Percentiles rank a stretch among this genome's conserved stretches.
Conservation (phyloP, 2,888 invertebrate genomes). For the Eupithecia vulgata region DNA sequence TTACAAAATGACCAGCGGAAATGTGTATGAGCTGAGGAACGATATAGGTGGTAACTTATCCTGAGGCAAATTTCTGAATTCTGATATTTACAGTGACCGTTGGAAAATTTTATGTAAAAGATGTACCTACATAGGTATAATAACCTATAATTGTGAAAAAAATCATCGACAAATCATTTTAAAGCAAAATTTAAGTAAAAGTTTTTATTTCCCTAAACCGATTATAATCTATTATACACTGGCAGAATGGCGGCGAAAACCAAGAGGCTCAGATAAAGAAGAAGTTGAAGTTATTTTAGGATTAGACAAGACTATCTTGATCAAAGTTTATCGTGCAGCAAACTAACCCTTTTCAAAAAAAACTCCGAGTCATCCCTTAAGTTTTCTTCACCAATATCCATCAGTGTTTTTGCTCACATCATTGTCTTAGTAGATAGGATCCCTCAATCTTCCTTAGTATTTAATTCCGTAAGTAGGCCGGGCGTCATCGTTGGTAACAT, state of each 20-base stretch:
- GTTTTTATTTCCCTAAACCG: too few relatives aligned
- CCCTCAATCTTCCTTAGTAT: constrained; percentile 81
- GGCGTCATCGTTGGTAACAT: constrained; percentile 73
- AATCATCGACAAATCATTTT: too few relatives aligned
- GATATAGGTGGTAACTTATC: constrained; percentile 4
- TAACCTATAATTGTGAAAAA: too few relatives aligned
- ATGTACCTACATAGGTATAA: too few relatives aligned
- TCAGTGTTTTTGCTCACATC: constrained; percentile 78
- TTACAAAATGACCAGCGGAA: neutral
- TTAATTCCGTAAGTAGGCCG: constrained; percentile 81
- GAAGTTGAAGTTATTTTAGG: too few relatives aligned
- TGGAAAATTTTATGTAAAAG: too few relatives aligned
- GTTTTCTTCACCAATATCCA: constrained; percentile 65
- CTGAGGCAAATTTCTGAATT: constrained; percentile 9
- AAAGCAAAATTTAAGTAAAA: too few relatives aligned
- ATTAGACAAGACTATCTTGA: too few relatives aligned
- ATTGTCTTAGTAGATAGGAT: constrained; percentile 78
- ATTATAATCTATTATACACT: too few relatives aligned
- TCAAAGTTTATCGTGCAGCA: neutral
- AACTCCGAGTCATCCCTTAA: constrained; percentile 45
- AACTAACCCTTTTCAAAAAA: constrained; percentile 21
- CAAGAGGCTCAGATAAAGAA: too few relatives aligned
- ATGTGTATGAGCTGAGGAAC: constrained; percentile 1
- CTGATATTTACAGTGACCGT: neutral
- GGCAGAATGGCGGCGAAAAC: too few relatives aligned